Conservation (phyloP, 2,797 vertebrate genomes). For the Sebastes vulpes region DNA sequence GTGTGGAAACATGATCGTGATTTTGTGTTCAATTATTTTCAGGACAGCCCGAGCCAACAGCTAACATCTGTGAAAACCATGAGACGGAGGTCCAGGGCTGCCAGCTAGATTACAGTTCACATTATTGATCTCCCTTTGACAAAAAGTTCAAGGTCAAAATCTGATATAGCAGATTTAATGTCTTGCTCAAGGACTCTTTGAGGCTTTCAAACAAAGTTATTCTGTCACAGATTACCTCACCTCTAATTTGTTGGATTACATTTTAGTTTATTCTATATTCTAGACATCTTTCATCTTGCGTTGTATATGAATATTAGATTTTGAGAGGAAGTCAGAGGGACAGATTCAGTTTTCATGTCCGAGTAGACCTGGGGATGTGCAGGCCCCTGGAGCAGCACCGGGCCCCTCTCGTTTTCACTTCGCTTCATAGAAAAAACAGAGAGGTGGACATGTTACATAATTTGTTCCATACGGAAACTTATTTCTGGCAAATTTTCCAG, state of each 20-base stretch:
- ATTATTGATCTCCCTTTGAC: background rate
- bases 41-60: background rate
- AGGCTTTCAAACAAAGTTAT: background rate
- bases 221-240: background rate
- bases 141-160: background rate
- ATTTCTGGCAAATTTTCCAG: slow-evolving; percentile 53
- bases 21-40: slow-evolving; percentile 15
- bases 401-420: slow-evolving; percentile 29
- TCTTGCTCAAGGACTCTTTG: background rate
- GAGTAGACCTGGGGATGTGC: slow-evolving; percentile 6
- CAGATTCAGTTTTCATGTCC: background rate
- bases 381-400: slow-evolving; percentile 12
- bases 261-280: background rate
- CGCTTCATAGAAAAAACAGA: background rate
- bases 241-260: background rate
- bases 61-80: slow-evolving; percentile 41
- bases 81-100: background rate
- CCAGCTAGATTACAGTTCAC: background rate
- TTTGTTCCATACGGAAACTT: slow-evolving; percentile 40
- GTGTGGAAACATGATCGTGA: slow-evolving; percentile 36
- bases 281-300: background rate
- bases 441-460: slow-evolving; percentile 40
- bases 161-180: background rate
- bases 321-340: background rate
- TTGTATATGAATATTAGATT: background rate